A percentile compares a stretch with the other conserved stretches of the same genome.
These are phyloP conservation scores for Podotricha telesiphe DNA, from an alignment of 2,888 invertebrate species.

Conservation along the genomic window DNA sequence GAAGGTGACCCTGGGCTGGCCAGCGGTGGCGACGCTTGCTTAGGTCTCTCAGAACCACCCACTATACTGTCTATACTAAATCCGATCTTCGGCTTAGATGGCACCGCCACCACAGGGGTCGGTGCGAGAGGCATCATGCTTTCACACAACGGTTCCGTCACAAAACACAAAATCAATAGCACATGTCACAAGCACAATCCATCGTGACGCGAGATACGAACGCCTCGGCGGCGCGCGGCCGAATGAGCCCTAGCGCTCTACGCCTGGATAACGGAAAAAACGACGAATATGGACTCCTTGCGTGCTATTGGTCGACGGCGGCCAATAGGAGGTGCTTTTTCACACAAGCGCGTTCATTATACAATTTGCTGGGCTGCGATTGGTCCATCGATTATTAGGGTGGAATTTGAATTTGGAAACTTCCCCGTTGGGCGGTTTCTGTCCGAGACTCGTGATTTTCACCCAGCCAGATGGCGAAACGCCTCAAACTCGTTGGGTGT, in stretches of 20 bases:
- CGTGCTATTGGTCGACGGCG: constrained; percentile 61
- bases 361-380: constrained; percentile 57
- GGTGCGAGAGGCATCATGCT: constrained; percentile 98
- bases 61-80: constrained; percentile 98
- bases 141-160: constrained; percentile 75
- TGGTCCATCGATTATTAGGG: constrained; percentile 64
- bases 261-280: constrained; percentile 66
- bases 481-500: constrained; percentile 59
- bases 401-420: constrained; percentile 75
- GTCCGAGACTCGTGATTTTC: constrained; percentile 67
- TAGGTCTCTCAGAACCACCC: constrained; percentile 84
- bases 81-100: constrained; percentile 96
- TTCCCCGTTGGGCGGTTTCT: constrained; percentile 74
- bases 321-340: constrained; percentile 61
- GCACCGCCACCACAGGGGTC: constrained; percentile 95
- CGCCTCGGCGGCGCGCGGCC: constrained; percentile 81
- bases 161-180: constrained; percentile 75
- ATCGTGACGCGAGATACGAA: constrained; percentile 77
- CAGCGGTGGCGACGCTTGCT: constrained; percentile 83
- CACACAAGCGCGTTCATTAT: constrained; percentile 64
- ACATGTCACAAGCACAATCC: constrained; percentile 82
- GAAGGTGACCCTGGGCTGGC: constrained; percentile 79
- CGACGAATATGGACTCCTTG: constrained; percentile 71
- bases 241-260: constrained; percentile 67
- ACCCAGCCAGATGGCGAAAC: constrained; percentile 71